Conservation (phyloP, 2,888 invertebrate genomes). For the Gymnocheta viridis region DNA sequence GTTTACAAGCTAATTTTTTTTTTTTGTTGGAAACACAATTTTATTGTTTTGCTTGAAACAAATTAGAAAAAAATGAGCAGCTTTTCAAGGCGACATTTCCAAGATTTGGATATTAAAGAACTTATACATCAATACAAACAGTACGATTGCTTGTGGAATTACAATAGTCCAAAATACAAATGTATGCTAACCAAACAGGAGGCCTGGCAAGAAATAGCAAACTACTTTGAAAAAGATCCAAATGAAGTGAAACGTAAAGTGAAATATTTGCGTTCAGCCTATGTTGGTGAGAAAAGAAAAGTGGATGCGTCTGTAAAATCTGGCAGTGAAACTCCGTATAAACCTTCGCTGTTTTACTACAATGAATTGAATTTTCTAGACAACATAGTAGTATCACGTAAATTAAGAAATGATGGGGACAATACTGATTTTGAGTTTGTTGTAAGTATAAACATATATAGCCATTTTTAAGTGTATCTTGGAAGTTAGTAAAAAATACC, state of each 20-base stretch:
- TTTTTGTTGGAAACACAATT: not conserved
- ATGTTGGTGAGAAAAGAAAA: slow-evolving; percentile 69
- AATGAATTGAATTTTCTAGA: slow-evolving; percentile 66
- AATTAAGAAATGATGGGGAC: not conserved
- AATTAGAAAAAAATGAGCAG: slow-evolving; percentile 2
- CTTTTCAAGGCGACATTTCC: slow-evolving; percentile 21
- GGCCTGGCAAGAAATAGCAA: slow-evolving; percentile 65
- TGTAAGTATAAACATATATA: not conserved
- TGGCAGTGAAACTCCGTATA: slow-evolving; percentile 38
- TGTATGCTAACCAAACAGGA: slow-evolving; percentile 46
- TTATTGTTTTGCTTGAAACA: not conserved
- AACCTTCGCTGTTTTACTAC: slow-evolving; percentile 67
- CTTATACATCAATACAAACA: slow-evolving; percentile 59
- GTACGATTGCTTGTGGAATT: slow-evolving; percentile 70
- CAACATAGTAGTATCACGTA: slow-evolving; percentile 61
- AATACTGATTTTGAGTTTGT: slow-evolving; percentile 10
- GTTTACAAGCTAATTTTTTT: not conserved
- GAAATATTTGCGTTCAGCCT: slow-evolving; percentile 69
- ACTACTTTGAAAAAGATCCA: slow-evolving; percentile 51
- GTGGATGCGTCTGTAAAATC: slow-evolving; percentile 52
- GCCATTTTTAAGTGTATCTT: not conserved
- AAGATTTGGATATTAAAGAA: slow-evolving; percentile 52
- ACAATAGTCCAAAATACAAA: slow-evolving; percentile 57
- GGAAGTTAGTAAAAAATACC: not conserved
- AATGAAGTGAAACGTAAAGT: slow-evolving; percentile 68